These are phyloP conservation scores for Ernsta delagoae DNA, from an alignment of 2,888 invertebrate genomes.

Conservation along the genomic window DNA sequence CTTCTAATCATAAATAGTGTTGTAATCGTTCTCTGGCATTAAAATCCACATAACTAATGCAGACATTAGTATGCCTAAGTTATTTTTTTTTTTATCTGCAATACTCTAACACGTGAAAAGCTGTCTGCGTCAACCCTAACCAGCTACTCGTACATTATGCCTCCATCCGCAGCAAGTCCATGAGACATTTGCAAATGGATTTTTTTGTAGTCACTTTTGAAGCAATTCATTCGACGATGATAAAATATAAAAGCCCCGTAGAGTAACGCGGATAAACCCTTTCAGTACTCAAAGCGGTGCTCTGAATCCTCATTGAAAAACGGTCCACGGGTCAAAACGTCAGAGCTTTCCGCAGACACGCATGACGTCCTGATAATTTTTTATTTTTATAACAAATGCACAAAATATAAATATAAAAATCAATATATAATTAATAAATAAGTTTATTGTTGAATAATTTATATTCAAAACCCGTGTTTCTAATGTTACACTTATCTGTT, in stretches of 20 bases:
- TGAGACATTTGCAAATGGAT: constrained; percentile 64
- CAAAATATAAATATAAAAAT: too few relatives aligned
- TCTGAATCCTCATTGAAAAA: constrained; percentile 73
- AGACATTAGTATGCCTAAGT: too few relatives aligned
- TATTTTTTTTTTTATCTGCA: not conserved
- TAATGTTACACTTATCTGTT: too few relatives aligned
- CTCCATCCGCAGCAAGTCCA: constrained; percentile 38
- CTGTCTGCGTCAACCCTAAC: not conserved
- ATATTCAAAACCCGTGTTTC: too few relatives aligned
- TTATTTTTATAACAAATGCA: too few relatives aligned
- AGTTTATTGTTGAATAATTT: too few relatives aligned
- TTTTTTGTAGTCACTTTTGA: constrained; percentile 64
- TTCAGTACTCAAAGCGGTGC: constrained; percentile 64
- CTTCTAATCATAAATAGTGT: too few relatives aligned
- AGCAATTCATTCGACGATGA: constrained; percentile 69
- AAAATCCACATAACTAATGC: too few relatives aligned
- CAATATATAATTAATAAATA: too few relatives aligned
- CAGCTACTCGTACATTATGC: constrained; percentile 12
- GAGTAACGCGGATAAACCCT: constrained; percentile 71
- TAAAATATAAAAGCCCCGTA: constrained; percentile 71
- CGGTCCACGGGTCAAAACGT: constrained; percentile 67
- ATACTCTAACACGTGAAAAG: not conserved
- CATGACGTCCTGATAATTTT: constrained; percentile 46
- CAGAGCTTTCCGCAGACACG: constrained; percentile 57
- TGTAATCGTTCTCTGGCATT: too few relatives aligned